phyloP scores from a whole-genome alignment of 2,797 vertebrate genomes.

The Phoeniculus purpureus region DNA sequence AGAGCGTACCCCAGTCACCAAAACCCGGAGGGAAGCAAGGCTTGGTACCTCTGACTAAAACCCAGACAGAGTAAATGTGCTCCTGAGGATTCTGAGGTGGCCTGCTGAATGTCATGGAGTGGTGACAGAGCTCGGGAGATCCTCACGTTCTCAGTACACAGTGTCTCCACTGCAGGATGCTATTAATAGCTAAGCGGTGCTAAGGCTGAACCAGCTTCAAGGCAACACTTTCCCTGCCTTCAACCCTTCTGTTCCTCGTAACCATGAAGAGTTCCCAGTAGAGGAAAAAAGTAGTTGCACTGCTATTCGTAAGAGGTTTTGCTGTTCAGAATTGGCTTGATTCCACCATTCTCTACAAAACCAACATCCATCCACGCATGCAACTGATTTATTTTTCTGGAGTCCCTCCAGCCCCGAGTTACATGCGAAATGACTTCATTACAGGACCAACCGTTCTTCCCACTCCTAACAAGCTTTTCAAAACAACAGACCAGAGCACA shows the following conservation, averaged over 20 bases:
- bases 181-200: neutral
- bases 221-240: constrained; percentile 6
- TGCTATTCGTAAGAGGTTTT: constrained; percentile 38
- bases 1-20: neutral
- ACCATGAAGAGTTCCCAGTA: constrained; percentile 12
- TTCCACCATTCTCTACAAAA: constrained; percentile 57
- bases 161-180: rapidly evolving
- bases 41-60: neutral
- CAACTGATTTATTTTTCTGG: constrained; percentile 61
- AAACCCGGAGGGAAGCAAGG: neutral
- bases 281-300: constrained; percentile 10
- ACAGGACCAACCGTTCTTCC: constrained; percentile 12
- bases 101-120: neutral
- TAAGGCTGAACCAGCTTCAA: constrained; percentile 1
- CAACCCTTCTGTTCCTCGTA: constrained; percentile 6
- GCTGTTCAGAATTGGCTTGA: neutral
- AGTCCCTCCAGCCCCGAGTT: constrained; percentile 20
- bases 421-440: constrained; percentile 65
- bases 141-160: neutral
- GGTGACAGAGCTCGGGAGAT: neutral
- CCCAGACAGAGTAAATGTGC: neutral
- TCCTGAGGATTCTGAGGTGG: neutral
- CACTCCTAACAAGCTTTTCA: constrained; percentile 44
- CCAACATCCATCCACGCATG: constrained; percentile 56
- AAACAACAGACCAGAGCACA: constrained; percentile 51